These are phyloP conservation scores for Dimorphilus gyrociliatus DNA, from an alignment of 2,888 invertebrate genomes.

Conservation along the genomic window DNA sequence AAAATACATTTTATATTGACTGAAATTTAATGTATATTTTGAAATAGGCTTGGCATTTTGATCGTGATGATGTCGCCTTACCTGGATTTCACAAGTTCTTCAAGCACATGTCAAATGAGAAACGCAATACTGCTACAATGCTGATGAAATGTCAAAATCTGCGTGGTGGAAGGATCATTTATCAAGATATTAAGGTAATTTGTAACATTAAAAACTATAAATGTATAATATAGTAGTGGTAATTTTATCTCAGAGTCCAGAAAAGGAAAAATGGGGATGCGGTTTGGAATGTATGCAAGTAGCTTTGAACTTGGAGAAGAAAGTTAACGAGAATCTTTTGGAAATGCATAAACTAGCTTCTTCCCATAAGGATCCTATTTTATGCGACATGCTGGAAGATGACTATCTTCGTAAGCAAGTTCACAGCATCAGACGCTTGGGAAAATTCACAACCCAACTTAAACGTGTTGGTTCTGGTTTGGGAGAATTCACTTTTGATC, in stretches of 20 bases:
- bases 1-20: background rate
- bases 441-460: slow-evolving; percentile 54
- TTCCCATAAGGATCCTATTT: slow-evolving; percentile 48
- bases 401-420: slow-evolving; percentile 45
- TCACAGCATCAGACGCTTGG: slow-evolving; percentile 48
- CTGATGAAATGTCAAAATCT: slow-evolving; percentile 46
- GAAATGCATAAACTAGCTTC: slow-evolving; percentile 49
- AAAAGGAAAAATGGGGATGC: slow-evolving; percentile 49
- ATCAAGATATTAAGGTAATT: slow-evolving; percentile 49
- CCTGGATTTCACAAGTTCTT: slow-evolving; percentile 48
- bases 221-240: too few relatives aligned
- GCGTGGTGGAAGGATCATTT: slow-evolving; percentile 55
- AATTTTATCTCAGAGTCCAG: too few relatives aligned
- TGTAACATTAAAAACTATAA: too few relatives aligned
- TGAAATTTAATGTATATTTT: background rate
- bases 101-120: slow-evolving; percentile 56
- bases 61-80: slow-evolving; percentile 63
- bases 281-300: slow-evolving; percentile 54
- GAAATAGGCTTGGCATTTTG: slow-evolving; percentile 55
- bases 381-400: slow-evolving; percentile 55
- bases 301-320: slow-evolving; percentile 58
- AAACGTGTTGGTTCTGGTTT: slow-evolving; percentile 46
- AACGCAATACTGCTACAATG: slow-evolving; percentile 59
- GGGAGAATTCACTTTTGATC: slow-evolving; percentile 46
- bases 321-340: slow-evolving; percentile 56